Percentiles rank a stretch among this genome's conserved stretches.
These are phyloP conservation scores for Pterois miles DNA, from an alignment of 2,797 vertebrate genomes.

Conservation along the genomic window DNA sequence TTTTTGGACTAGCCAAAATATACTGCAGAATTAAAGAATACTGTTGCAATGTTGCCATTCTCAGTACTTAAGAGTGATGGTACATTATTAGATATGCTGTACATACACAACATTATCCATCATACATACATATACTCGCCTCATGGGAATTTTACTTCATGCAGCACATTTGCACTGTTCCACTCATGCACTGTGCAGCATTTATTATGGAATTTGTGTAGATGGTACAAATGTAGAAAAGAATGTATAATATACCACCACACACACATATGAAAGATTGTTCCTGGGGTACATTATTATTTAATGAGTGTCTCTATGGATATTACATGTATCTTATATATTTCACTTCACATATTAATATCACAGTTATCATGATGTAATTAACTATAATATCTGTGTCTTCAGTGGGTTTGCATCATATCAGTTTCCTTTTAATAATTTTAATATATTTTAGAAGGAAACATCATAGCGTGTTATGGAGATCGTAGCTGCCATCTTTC, in stretches of 20 bases:
- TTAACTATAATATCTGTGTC: background rate
- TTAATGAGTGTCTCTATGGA: conserved; percentile 7
- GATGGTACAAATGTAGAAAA: background rate
- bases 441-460: conserved; percentile 5
- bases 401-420: background rate
- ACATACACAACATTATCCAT: conserved; percentile 4
- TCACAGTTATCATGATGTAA: background rate
- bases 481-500: background rate
- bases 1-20: background rate
- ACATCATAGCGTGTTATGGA: background rate
- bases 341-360: conserved; percentile 15
- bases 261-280: conserved; percentile 27
- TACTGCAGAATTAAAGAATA: background rate
- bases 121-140: background rate
- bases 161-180: conserved; percentile 1
- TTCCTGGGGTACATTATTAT: conserved; percentile 6
- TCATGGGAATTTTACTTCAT: conserved; percentile 9
- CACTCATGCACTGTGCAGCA: background rate
- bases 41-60: background rate
- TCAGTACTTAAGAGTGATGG: background rate
- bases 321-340: background rate
- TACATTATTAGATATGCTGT: conserved; percentile 7
- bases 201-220: background rate
- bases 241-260: background rate
- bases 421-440: conserved; percentile 5